Base-by-base conservation (phyloP, 2,113 vertebrate genomes). In the Mastomys natalensis region DNA sequence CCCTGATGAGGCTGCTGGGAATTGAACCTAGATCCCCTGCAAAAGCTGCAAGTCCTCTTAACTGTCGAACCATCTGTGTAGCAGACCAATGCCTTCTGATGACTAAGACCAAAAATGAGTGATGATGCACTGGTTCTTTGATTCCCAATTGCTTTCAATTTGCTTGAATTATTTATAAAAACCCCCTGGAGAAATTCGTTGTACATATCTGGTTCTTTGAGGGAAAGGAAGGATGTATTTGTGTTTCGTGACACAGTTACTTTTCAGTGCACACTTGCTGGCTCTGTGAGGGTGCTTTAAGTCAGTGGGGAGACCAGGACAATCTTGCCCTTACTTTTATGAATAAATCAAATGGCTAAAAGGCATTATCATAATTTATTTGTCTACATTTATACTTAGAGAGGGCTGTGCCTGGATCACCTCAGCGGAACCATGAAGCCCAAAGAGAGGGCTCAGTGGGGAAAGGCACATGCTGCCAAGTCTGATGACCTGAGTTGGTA, bases 71-170 rank as follows among this genome's bases (percentile, higher is more conserved):
- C 45, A 78, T 34, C 15, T 31, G 45, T 78, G 29, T 29, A 34
- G 45, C 58, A 89, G 21, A 55, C 77, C 62, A n/a, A 68, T 72
- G n/a, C 7, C n/a, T 80, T 48, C 4, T 15, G 80, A 64, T 7
- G 37, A 31, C 22, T 31, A 82, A 55, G 78, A 17, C 91, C 55
- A 85, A 93, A 22, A 21, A 7, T 45, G 11, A 29, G 17, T 3
- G 6, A 53, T 80, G 4, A n/a, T 13, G 12, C 31, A 40, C 43
- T 37, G 2, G 40, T 92, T 74, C 37, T 48, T 90, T 34, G 64
- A 72, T 76, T 81, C 89, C 15, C 68, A 43, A 13, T 89, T 76
- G 55, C 26, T 94, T 96, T 87, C 88, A 89, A 72, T 93, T 96
- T 86, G 31, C 19, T 58, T 19, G 51, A 40, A 11, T 95, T 43